phyloP scores from a whole-genome alignment of 2,113 vertebrate genomes.

The Fukomys damarensis region DNA sequence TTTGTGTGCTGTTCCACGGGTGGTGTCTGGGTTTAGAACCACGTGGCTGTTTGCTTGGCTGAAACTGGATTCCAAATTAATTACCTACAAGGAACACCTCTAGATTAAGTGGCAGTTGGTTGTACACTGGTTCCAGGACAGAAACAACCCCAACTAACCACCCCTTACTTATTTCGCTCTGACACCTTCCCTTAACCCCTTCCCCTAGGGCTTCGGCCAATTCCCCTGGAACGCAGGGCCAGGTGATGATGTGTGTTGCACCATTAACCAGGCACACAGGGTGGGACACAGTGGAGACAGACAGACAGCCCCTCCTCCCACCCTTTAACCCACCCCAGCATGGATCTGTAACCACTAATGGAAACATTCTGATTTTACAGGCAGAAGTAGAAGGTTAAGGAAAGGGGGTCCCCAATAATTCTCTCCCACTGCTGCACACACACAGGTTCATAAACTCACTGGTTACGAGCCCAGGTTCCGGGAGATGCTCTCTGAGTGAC shows the following conservation, averaged over 20 bases:
- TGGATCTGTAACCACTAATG: neutral
- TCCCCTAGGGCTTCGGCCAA: neutral
- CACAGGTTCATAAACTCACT: neutral
- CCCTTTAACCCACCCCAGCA: neutral
- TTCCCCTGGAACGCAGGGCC: no score
- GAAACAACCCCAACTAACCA: neutral
- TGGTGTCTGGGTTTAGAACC: neutral
- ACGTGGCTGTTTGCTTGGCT: neutral
- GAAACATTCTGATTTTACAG: neutral
- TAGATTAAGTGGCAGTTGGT: neutral
- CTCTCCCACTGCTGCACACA: no score
- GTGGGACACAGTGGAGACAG: neutral
- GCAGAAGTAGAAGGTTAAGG: neutral
- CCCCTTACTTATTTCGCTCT: neutral
- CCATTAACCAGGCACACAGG: neutral
- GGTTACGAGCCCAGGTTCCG: neutral
- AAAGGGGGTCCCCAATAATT: neutral
- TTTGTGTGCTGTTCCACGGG: neutral
- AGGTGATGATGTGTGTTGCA: neutral
- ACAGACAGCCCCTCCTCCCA: rapidly evolving
- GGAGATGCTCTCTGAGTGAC: neutral
- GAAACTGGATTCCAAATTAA: neutral
- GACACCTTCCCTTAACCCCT: neutral
- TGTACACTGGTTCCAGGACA: neutral
- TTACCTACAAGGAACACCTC: neutral